phyloP scores from a whole-genome alignment of 1,140 invertebrate species.

The Drosophila santomea region DNA sequence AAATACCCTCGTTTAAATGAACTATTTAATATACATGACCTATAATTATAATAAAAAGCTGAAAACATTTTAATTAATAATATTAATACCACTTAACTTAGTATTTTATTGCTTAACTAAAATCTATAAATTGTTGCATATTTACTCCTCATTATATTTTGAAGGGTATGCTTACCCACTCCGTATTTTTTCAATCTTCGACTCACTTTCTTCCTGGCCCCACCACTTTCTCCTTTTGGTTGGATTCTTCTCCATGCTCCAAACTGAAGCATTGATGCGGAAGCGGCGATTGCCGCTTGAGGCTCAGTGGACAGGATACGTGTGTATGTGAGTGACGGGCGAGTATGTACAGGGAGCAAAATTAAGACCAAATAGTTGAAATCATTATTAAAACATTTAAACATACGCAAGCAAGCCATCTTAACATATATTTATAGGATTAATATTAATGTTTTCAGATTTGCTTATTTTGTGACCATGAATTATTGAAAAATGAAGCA shows the following conservation, averaged over 20 bases:
- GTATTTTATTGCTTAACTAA: too few species aligned
- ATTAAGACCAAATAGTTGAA: too few species aligned
- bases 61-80: too few species aligned
- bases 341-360: conserved; percentile 7
- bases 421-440: too few species aligned
- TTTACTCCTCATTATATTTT: neutral
- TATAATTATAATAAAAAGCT: too few species aligned
- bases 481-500: too few species aligned
- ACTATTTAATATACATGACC: neutral
- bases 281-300: conserved; percentile 72
- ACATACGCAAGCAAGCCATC: too few species aligned
- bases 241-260: conserved; percentile 34
- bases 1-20: conserved; percentile 5
- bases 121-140: too few species aligned
- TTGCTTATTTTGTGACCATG: too few species aligned
- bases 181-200: neutral
- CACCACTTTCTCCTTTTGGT: conserved; percentile 20
- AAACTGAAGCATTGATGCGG: conserved; percentile 78
- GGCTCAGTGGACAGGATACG: conserved; percentile 50
- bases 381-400: too few species aligned
- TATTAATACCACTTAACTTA: too few species aligned
- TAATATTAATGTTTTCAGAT: too few species aligned
- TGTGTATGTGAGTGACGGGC: conserved; percentile 45
- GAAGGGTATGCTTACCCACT: neutral
- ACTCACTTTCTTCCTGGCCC: conserved; percentile 3